Conservation (phyloP, 2,113 vertebrate species). For the Agapornis roseicollis region DNA sequence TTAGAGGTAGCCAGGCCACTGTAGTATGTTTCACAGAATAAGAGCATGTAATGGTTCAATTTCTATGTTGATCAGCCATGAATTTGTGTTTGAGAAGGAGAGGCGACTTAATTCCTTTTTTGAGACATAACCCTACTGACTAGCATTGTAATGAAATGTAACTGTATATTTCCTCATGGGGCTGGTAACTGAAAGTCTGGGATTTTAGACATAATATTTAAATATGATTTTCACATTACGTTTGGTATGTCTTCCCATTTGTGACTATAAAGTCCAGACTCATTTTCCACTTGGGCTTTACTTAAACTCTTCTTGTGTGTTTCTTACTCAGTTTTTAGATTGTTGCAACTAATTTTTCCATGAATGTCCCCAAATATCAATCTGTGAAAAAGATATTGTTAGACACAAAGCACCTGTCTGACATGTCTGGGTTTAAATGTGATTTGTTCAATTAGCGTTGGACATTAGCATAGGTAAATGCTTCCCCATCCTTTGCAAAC, state of each 20-base stretch:
- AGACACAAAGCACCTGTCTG: neutral
- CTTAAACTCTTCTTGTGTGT: neutral
- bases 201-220: constrained; percentile 28
- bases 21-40: neutral
- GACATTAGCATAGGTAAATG: neutral
- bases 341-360: neutral
- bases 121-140: neutral
- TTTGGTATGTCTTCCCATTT: constrained; percentile 7
- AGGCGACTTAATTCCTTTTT: neutral
- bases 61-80: neutral
- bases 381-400: neutral
- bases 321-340: neutral
- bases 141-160: constrained; percentile 20
- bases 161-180: constrained; percentile 15
- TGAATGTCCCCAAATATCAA: neutral
- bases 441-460: neutral
- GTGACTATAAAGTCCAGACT: constrained; percentile 1
- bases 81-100: neutral
- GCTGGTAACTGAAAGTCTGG: neutral
- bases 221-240: constrained; percentile 44
- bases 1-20: neutral
- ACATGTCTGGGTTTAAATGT: neutral
- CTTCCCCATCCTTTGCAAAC: neutral
- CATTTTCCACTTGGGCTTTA: constrained; percentile 11
- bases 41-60: neutral